Conservation (phyloP, 2,797 vertebrate species). For the Pyrocephalus nanus region DNA sequence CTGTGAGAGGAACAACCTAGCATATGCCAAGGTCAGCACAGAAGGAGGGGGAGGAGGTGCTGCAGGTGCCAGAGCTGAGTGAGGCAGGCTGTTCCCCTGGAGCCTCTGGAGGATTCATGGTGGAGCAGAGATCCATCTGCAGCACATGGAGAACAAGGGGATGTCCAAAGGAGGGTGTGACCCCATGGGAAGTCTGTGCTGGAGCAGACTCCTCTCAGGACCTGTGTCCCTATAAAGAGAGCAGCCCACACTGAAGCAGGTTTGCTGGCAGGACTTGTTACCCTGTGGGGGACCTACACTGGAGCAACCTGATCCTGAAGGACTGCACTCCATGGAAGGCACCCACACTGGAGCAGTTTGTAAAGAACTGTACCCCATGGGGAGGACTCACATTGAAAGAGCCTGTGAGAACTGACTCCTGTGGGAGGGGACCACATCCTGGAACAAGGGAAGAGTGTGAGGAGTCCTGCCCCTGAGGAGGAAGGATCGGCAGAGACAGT, state of each 20-base stretch:
- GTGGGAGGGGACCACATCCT: not conserved
- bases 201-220: not conserved
- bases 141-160: not conserved
- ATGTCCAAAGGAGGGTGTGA: not conserved
- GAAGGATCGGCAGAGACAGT: not conserved
- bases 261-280: not conserved
- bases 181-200: not conserved
- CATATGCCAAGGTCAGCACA: not conserved
- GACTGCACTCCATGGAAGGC: not conserved
- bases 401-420: not conserved
- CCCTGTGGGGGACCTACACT: not conserved
- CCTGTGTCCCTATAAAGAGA: not conserved
- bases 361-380: not conserved
- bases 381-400: accelerated
- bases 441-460: accelerated
- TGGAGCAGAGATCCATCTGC: not conserved
- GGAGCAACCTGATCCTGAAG: not conserved
- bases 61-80: not conserved
- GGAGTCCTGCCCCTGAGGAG: not conserved
- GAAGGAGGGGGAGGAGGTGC: not conserved
- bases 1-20: not conserved
- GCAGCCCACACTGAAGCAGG: not conserved
- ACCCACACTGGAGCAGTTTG: not conserved
- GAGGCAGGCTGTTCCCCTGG: not conserved
- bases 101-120: not conserved